Evolutionary conservation across 2,113 vertebrate genomes (phyloP).

Genomic region (Phyllostomus hastatus): DNA sequence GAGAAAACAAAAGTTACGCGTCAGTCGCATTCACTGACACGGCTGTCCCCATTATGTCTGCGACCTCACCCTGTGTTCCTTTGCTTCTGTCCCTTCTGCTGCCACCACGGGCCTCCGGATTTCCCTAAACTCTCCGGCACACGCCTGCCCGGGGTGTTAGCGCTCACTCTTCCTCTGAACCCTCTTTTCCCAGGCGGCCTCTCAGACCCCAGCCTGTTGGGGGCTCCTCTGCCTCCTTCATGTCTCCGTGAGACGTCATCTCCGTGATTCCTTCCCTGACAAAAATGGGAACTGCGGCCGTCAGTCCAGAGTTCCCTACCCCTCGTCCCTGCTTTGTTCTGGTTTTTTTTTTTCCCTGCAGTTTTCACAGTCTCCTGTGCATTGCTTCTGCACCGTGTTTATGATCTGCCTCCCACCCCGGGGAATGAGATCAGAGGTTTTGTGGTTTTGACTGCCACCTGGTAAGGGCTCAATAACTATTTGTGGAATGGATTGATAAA

Average conservation of each 20-base stretch:
- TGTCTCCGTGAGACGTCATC: neutral
- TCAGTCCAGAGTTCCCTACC: neutral
- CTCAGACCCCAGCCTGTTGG: neutral
- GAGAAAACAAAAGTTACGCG: neutral
- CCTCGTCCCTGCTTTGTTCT: neutral
- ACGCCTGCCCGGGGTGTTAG: neutral
- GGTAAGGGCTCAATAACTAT: neutral
- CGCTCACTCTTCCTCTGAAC: neutral
- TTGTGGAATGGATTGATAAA: neutral
- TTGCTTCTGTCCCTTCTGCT: neutral
- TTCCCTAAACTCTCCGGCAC: neutral
- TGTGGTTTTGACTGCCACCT: neutral
- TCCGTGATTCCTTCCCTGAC: neutral
- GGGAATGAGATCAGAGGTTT: neutral
- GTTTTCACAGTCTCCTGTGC: neutral
- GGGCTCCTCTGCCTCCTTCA: neutral
- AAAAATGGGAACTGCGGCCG: neutral
- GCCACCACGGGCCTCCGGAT: neutral
- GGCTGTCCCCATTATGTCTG: no score
- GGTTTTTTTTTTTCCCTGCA: neutral
- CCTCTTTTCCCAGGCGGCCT: neutral
- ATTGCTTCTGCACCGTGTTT: neutral
- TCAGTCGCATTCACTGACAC: neutral
- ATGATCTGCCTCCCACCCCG: neutral
- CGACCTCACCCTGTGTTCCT: neutral